Base-by-base conservation (phyloP, 2,113 vertebrate species). In the Heptranchias perlo region DNA sequence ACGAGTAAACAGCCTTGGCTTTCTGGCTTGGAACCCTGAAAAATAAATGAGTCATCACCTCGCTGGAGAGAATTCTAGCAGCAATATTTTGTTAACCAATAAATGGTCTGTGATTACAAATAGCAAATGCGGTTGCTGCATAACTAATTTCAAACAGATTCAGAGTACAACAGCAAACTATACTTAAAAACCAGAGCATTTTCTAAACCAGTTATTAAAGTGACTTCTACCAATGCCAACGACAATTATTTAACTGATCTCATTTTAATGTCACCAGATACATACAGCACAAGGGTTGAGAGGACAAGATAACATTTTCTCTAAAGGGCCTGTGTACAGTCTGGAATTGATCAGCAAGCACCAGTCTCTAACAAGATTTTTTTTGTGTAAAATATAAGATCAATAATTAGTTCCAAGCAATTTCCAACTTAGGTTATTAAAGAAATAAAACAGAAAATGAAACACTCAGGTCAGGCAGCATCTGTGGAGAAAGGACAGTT, bases 1-100 rank as follows among this genome's bases (percentile, higher is more conserved):
- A 99, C 0, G 99, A 98, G 97, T 98, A 99, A 97, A 99, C 99
- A 0, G 99, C 99, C 96, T 98, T 98, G 96, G 99, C 99, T 97
- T 99, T 99, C 97, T 98, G 98, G 96, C 96, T 96, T 97, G 97
- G 96, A 97, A 98, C 44, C 65, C 98, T 99, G 97, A 96, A 98
- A 98, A 98, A 97, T 86, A 44, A 87, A 64, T 35, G 39, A n/a
- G n/a, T 78, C 54, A 44, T 94, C 8, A 18, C 1, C 31, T 76
- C 18, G 23, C 44, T 61, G 21, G 1, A 95, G 44, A 69, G 39
- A 95, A 65, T 49, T 69, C 39, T 4, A 95, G 64, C 64, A 95
- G 11, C 14, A 39, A 6, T 62, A 91, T 52, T 31, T 54, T 35
- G 11, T 58, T 25, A 89, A 35, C 35, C 14, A 92, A n/a, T 92